Evolutionary conservation across 2,113 vertebrate genomes (phyloP).

Genomic region (Thomomys bottae): DNA sequence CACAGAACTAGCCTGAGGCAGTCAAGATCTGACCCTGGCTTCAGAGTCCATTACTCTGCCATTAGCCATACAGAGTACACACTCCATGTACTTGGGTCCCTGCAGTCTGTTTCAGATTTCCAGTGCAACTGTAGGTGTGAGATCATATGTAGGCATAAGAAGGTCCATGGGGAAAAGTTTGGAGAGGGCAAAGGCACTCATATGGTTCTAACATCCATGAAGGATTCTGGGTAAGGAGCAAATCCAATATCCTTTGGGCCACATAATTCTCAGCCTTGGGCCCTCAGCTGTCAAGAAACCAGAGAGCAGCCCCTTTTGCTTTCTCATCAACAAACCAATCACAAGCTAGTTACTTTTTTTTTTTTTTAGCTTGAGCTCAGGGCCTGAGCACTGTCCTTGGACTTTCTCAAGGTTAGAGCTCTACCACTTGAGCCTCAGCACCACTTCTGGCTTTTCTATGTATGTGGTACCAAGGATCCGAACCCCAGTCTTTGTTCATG

Average conservation of each 20-base stretch:
- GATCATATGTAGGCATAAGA: not conserved
- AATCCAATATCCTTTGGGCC: not conserved
- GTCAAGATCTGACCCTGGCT: not conserved
- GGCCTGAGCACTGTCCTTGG: no score
- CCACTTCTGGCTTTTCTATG: no score
- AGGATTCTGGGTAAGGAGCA: not conserved
- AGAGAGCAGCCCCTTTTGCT: not conserved
- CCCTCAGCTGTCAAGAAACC: not conserved
- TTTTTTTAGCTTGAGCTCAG: no score
- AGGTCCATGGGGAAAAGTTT: not conserved
- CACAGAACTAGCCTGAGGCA: not conserved
- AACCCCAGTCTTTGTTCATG: no score
- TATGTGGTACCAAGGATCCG: no score
- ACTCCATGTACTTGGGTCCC: no score
- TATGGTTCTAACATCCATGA: not conserved
- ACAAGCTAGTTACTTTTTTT: not conserved
- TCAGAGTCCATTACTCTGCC: not conserved
- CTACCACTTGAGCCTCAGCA: no score
- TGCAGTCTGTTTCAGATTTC: not conserved
- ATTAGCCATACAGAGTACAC: not conserved
- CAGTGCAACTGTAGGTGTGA: not conserved
- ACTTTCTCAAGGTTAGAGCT: no score
- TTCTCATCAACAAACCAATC: not conserved
- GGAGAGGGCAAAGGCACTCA: not conserved
- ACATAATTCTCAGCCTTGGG: not conserved